Evolutionary conservation across 1,140 invertebrate genomes (phyloP).

Genomic region (Anastatus disparis): DNA sequence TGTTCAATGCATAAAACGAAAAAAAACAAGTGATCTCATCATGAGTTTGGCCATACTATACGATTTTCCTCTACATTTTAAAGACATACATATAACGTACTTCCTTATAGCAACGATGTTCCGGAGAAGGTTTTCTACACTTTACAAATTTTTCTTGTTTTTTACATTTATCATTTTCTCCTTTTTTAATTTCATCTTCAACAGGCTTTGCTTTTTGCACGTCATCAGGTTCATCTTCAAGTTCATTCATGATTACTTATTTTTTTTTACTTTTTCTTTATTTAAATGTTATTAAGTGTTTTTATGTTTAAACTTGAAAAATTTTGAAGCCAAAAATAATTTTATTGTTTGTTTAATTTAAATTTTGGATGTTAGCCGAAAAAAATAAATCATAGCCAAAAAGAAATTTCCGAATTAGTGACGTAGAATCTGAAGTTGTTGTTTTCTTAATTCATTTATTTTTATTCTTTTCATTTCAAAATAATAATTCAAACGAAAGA

Average conservation of each 20-base stretch:
- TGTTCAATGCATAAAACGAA: too few species aligned
- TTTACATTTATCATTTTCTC: conserved; percentile 31
- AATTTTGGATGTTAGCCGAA: neutral
- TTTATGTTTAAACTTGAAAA: too few species aligned
- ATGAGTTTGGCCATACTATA: too few species aligned
- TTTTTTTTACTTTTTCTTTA: conserved; percentile 33
- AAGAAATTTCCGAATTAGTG: neutral
- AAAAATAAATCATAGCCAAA: conserved; percentile 10
- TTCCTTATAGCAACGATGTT: conserved; percentile 3
- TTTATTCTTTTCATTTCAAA: too few species aligned
- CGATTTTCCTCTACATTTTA: too few species aligned
- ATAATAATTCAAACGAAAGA: too few species aligned
- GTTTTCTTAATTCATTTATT: neutral
- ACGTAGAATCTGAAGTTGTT: conserved; percentile 8
- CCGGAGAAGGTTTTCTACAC: neutral
- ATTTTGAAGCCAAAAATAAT: too few species aligned
- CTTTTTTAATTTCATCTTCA: conserved; percentile 49
- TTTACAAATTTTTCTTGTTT: neutral
- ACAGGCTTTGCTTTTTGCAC: conserved; percentile 49
- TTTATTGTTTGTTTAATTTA: too few species aligned
- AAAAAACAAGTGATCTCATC: too few species aligned
- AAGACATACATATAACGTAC: neutral
- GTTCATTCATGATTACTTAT: conserved; percentile 48
- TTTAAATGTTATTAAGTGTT: conserved; percentile 12
- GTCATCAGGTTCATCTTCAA: conserved; percentile 52